These are phyloP conservation scores for Notechis scutatus DNA, from an alignment of 2,113 vertebrate species.

Conservation along the genomic window DNA sequence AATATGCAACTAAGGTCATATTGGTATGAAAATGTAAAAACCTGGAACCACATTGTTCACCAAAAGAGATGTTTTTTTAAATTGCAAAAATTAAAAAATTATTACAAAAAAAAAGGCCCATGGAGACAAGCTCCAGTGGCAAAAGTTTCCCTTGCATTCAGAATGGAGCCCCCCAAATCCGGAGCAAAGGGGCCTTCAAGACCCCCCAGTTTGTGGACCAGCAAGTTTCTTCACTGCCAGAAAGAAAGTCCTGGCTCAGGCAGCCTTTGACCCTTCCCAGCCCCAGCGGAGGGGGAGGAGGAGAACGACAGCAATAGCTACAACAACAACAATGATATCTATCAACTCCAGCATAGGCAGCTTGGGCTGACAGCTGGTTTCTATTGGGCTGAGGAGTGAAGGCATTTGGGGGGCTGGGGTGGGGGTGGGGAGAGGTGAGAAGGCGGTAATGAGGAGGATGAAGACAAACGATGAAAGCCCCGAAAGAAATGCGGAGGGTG, in stretches of 20 bases:
- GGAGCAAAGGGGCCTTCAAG: not conserved
- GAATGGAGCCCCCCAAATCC: not conserved
- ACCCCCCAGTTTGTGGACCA: not conserved
- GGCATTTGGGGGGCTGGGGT: conserved; percentile 39
- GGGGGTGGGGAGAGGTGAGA: conserved; percentile 47
- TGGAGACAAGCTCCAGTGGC: not conserved
- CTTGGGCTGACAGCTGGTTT: conserved; percentile 64
- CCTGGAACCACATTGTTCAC: too few species aligned
- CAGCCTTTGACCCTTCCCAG: not conserved
- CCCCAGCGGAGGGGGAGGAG: not conserved
- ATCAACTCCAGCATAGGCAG: conserved; percentile 50
- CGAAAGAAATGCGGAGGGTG: conserved; percentile 56
- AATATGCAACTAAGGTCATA: too few species aligned
- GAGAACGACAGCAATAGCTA: not conserved
- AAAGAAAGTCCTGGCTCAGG: not conserved
- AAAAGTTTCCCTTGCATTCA: not conserved
- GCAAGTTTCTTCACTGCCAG: not conserved
- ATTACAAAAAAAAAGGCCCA: not conserved
- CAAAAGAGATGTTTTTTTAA: too few species aligned
- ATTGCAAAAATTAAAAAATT: too few species aligned
- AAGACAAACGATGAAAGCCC: conserved; percentile 63
- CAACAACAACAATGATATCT: not conserved
- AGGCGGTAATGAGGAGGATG: conserved; percentile 58
- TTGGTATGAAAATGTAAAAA: too few species aligned
- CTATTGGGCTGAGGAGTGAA: conserved; percentile 66